phyloP scores from a whole-genome alignment of 53 echinoderm and acorn worm genomes.

The Crossaster papposus region DNA sequence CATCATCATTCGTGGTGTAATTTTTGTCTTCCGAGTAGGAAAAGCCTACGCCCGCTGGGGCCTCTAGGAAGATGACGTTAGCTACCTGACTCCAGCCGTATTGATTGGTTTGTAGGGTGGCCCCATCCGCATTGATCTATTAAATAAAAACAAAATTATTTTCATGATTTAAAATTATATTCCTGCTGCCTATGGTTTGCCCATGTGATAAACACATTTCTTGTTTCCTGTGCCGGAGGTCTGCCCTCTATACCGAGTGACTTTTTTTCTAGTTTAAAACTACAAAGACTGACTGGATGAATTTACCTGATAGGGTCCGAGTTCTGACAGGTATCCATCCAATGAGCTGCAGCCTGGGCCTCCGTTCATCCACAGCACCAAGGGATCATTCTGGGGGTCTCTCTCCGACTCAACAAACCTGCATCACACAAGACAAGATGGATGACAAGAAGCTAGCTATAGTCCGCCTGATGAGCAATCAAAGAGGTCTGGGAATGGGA shows the following conservation, averaged over 20 bases:
- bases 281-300: background rate
- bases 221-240: no score
- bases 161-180: background rate
- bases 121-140: conserved; percentile 77
- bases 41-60: conserved; percentile 84
- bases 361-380: conserved; percentile 84
- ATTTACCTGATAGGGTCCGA: conserved; percentile 80
- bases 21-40: conserved; percentile 71
- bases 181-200: background rate
- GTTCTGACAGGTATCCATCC: conserved; percentile 85
- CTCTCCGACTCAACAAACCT: conserved; percentile 86
- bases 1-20: conserved; percentile 72
- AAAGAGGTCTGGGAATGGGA: no score
- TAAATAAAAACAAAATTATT: background rate
- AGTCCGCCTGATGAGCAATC: no score
- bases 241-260: no score
- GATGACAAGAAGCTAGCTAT: no score
- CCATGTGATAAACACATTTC: no score
- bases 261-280: no score
- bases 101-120: conserved; percentile 24
- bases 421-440: background rate
- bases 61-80: conserved; percentile 79
- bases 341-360: conserved; percentile 86
- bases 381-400: conserved; percentile 73
- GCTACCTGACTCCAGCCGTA: conserved; percentile 69